Evolutionary conservation across 2,113 vertebrate species (phyloP).

Genomic region (Eretmodus cyanostictus): DNA sequence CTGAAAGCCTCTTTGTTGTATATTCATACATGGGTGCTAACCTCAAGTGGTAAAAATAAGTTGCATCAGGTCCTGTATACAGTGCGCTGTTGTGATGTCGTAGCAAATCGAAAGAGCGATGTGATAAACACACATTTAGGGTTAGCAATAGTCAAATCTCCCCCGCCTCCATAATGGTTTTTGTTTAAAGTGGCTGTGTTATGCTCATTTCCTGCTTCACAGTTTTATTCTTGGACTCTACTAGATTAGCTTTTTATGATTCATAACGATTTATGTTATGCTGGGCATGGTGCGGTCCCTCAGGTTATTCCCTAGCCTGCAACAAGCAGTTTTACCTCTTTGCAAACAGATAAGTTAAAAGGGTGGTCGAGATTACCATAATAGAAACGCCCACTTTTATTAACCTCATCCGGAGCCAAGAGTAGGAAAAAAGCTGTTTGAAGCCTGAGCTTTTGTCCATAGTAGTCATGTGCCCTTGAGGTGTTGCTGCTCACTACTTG

Average conservation of each 20-base stretch:
- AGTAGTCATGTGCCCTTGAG: not conserved
- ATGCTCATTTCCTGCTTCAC: not conserved
- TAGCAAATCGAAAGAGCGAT: not conserved
- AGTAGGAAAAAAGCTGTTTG: not conserved
- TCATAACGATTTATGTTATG: not conserved
- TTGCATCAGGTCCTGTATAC: not conserved
- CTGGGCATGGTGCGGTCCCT: not conserved
- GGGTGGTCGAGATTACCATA: not conserved
- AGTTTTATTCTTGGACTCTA: not conserved
- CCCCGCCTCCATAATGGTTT: not conserved
- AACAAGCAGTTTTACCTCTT: not conserved
- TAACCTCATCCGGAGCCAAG: not conserved
- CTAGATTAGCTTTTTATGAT: not conserved
- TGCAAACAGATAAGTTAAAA: not conserved
- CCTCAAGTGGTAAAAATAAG: not conserved
- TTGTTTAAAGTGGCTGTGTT: not conserved
- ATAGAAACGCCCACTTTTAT: not conserved
- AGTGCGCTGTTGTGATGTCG: not conserved
- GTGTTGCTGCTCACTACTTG: not conserved
- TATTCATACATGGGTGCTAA: not conserved
- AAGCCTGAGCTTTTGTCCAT: not conserved
- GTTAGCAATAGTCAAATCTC: not conserved
- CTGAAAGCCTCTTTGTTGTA: not conserved
- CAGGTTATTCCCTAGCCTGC: not conserved
- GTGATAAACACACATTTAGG: not conserved